phyloP scores from a whole-genome alignment of 2,797 vertebrate species.

The Columba guinea region DNA sequence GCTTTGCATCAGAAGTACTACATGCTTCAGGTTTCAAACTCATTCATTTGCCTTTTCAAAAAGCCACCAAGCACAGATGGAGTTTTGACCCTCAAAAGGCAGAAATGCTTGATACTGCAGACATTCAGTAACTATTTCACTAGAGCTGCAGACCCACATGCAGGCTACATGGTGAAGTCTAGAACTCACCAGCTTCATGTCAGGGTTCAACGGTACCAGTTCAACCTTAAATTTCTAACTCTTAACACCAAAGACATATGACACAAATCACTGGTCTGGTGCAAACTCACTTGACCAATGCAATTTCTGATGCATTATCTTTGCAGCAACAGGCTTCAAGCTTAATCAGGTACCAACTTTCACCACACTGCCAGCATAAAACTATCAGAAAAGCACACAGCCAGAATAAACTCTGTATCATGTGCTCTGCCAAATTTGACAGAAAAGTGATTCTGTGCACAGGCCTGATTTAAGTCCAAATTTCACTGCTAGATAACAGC shows the following conservation, averaged over 20 bases:
- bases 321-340: not conserved
- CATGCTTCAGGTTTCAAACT: not conserved
- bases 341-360: conserved; percentile 7
- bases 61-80: not conserved
- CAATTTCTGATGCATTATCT: not conserved
- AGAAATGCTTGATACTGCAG: not conserved
- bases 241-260: not conserved
- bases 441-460: not conserved
- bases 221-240: not conserved
- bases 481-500: conserved; percentile 3
- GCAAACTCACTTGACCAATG: not conserved
- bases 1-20: not conserved
- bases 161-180: not conserved
- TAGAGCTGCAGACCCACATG: not conserved
- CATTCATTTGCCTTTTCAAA: not conserved
- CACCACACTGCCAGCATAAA: not conserved
- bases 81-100: not conserved
- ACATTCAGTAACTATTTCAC: not conserved
- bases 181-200: not conserved
- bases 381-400: not conserved
- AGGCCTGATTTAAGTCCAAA: not conserved
- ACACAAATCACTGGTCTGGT: not conserved
- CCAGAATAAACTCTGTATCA: not conserved
- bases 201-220: not conserved
- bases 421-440: not conserved